phyloP scores from a whole-genome alignment of 2,113 vertebrate genomes.

The Tetrao urogallus region DNA sequence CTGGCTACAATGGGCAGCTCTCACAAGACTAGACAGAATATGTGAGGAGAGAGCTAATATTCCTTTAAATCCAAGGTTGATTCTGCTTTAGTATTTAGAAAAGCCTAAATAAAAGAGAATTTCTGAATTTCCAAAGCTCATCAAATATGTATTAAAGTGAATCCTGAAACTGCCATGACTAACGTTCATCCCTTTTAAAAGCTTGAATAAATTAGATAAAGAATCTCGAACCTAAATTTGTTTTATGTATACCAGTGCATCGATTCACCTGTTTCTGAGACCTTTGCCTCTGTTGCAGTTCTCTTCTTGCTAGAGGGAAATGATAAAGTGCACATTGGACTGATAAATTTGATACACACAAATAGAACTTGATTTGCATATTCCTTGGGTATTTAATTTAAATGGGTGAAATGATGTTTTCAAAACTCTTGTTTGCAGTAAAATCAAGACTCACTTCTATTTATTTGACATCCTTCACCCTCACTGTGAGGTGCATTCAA shows the following conservation, averaged over 20 bases:
- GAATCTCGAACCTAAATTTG: neutral
- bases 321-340: neutral
- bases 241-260: neutral
- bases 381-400: neutral
- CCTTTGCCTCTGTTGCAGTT: neutral
- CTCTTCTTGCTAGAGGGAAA: neutral
- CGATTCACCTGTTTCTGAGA: neutral
- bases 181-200: conserved; percentile 36
- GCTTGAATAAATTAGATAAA: conserved; percentile 10
- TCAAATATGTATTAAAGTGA: conserved; percentile 73
- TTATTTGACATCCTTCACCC: neutral
- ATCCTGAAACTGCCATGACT: conserved; percentile 53
- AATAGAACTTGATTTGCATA: neutral
- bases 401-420: neutral
- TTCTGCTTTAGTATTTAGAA: conserved; percentile 72
- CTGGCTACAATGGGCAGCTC: conserved; percentile 83
- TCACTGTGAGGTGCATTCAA: neutral
- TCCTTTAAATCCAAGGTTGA: conserved; percentile 73
- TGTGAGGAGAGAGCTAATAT: conserved; percentile 89
- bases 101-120: conserved; percentile 71
- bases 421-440: neutral
- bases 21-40: conserved; percentile 86
- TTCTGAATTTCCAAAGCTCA: conserved; percentile 59
- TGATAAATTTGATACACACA: neutral
- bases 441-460: neutral